phyloP scores from a whole-genome alignment of 2,113 vertebrate genomes.

The Panurus biarmicus region DNA sequence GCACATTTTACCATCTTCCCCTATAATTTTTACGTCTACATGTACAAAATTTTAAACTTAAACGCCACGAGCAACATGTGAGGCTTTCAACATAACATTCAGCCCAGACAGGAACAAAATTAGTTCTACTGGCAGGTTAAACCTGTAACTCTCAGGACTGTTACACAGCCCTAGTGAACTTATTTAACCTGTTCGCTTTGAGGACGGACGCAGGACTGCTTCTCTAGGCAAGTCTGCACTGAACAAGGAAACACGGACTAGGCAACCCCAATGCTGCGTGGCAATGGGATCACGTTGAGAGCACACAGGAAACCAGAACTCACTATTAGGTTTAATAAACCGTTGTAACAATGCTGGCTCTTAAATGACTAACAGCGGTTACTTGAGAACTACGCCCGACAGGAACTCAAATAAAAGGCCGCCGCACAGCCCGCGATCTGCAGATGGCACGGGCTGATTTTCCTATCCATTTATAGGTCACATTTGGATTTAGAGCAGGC shows the following conservation, averaged over 20 bases:
- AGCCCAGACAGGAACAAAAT: not conserved
- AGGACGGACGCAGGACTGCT: not conserved
- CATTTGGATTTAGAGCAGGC: slow-evolving; percentile 13
- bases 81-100: not conserved
- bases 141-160: not conserved
- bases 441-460: slow-evolving; percentile 5
- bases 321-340: not conserved
- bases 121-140: not conserved
- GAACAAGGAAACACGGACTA: not conserved
- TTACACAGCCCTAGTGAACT: not conserved
- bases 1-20: not conserved
- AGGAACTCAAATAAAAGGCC: slow-evolving; percentile 5
- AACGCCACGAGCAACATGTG: rapidly evolving
- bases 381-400: not conserved
- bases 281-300: not conserved
- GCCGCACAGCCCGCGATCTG: not conserved
- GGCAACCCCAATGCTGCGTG: rapidly evolving
- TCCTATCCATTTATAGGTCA: slow-evolving; percentile 59
- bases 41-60: not conserved
- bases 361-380: not conserved
- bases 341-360: not conserved
- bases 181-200: not conserved
- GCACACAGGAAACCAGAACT: not conserved
- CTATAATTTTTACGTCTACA: not conserved
- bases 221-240: not conserved